phyloP scores from a whole-genome alignment of 1,140 invertebrate species.

The Frieseomelitta varia region DNA sequence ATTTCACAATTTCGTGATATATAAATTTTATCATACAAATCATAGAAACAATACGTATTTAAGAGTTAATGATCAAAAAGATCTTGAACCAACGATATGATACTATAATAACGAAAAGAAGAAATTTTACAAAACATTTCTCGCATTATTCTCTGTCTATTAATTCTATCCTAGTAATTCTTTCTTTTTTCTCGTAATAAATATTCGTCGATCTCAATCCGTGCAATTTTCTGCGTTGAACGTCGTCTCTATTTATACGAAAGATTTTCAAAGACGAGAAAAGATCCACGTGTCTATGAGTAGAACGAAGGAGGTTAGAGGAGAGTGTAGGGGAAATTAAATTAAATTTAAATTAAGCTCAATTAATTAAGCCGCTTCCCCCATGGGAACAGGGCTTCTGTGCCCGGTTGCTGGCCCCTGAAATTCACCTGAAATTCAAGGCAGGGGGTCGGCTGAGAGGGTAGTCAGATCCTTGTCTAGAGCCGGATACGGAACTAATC shows the following conservation, averaged over 20 bases:
- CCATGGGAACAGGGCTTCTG: slow-evolving; percentile 70
- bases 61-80: too few species aligned
- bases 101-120: background rate
- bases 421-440: slow-evolving; percentile 49
- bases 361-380: slow-evolving; percentile 75
- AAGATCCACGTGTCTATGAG: slow-evolving; percentile 17
- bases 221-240: background rate
- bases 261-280: slow-evolving; percentile 11
- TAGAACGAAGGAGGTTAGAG: background rate
- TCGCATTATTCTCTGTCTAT: too few species aligned
- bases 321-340: slow-evolving; percentile 66
- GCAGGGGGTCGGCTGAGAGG: slow-evolving; percentile 21
- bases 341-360: slow-evolving; percentile 79
- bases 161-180: too few species aligned
- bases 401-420: slow-evolving; percentile 57
- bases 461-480: slow-evolving; percentile 65
- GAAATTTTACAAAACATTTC: background rate
- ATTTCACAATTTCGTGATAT: background rate
- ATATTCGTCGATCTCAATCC: background rate
- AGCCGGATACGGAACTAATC: slow-evolving; percentile 71
- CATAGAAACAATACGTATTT: too few species aligned
- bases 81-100: too few species aligned
- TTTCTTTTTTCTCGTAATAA: background rate
- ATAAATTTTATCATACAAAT: background rate
- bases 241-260: background rate